Base-by-base conservation (phyloP, 2,797 vertebrate species). In the Gymnothorax reevesii region DNA sequence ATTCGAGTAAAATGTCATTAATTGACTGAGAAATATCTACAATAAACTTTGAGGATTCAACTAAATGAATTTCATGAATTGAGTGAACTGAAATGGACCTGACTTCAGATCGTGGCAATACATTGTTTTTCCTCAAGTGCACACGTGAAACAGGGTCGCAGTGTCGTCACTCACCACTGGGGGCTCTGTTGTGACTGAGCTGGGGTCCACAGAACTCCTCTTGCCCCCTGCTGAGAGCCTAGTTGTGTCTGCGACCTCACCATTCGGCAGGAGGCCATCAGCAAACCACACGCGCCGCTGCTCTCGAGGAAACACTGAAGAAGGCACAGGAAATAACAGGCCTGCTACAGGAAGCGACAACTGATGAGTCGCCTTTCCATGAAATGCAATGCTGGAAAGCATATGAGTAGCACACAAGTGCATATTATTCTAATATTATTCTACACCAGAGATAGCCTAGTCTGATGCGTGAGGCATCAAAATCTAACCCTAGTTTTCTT, bases 251-350 rank as follows among this genome's bases (percentile, higher is more conserved):
- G 97, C 98, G 89, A 98, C 97, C 93, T 99, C 97, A 0, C 98
- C 98, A 64, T 98, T 98, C 4, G 98, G 98, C 88, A 99, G 90
- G 90, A 99, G 97, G 22, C 98, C 98, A 86, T 99, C 98, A 66
- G 98, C 98, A 91, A 99, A 99, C 97, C 98, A 98, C 64, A 99
- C 98, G 1, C 97, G 97, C 92, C 96, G 98, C 91, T 98, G 97
- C 82, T 99, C 97, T 87, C 95, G 96, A 83, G 96, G 94, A 85
- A 95, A 96, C 71, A 94, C 94, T 92, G 94, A 90, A 89, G 91
- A 0, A 57, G 25, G 89, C 42, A 83, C 15, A 75, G 7, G 64
- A 52, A 13, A 52, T 17, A 17, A 84, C 57, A 84, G 17, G 4
- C 2, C 42, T 62, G 42, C 64, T 33, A 49, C 77, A 33, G 75